Evolutionary conservation across 2,797 vertebrate genomes (phyloP).

Genomic region (Aldrovandia affinis): DNA sequence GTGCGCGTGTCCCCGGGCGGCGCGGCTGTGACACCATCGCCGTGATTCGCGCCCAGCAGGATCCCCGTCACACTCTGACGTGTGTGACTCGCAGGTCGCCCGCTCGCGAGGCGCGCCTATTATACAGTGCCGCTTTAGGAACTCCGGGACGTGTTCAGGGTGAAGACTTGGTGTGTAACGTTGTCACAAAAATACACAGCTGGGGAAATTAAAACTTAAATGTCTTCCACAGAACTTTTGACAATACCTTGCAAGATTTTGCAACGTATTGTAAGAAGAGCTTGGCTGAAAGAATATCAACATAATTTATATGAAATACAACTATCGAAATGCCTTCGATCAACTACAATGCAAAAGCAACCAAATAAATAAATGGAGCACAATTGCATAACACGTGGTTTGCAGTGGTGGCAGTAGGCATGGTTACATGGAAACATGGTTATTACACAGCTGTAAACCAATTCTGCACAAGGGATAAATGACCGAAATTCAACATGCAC

Average conservation of each 20-base stretch:
- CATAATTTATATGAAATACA: not conserved
- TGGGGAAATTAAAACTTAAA: not conserved
- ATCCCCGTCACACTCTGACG: constrained; percentile 41
- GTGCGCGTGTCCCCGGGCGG: constrained; percentile 35
- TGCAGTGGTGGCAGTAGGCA: no score
- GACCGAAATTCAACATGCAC: not conserved
- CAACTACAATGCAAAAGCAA: not conserved
- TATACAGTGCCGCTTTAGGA: constrained; percentile 47
- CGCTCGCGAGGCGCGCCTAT: constrained; percentile 36
- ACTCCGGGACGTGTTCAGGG: constrained; percentile 31
- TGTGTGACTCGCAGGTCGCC: constrained; percentile 37
- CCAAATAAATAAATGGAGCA: not conserved
- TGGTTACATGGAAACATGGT: no score
- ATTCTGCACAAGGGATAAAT: no score
- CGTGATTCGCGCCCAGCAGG: constrained; percentile 49
- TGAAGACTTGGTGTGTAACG: constrained; percentile 27
- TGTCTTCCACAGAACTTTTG: not conserved
- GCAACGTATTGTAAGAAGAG: no score
- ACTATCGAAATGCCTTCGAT: not conserved
- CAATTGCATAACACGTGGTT: not conserved
- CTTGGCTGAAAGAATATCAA: not conserved
- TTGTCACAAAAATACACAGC: not conserved
- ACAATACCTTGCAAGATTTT: not conserved
- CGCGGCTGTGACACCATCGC: constrained; percentile 38
- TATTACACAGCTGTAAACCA: no score